Evolutionary conservation across 2,888 invertebrate genomes (phyloP).

Genomic region (Sclerodermus sp.): DNA sequence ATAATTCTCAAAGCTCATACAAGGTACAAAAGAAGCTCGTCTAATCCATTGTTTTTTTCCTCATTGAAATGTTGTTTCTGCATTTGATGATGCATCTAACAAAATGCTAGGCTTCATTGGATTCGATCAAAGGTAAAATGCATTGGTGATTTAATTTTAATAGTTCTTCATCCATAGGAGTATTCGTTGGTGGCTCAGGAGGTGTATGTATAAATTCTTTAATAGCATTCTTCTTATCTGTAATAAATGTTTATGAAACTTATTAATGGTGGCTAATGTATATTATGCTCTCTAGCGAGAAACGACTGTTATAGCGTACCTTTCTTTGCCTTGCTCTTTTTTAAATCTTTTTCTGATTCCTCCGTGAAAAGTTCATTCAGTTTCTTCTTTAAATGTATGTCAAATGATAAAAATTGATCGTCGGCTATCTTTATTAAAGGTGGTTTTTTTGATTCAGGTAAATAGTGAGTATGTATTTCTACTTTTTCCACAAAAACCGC

Average conservation of each 20-base stretch:
- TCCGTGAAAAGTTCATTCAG: not conserved
- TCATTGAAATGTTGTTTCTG: no score
- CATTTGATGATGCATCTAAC: no score
- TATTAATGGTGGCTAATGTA: no score
- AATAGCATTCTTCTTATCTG: conserved; percentile 5
- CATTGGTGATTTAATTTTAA: conserved; percentile 20
- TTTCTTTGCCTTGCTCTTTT: conserved; percentile 7
- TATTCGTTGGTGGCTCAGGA: conserved; percentile 8
- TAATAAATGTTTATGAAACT: conserved; percentile 12
- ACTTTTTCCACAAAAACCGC: conserved; percentile 28
- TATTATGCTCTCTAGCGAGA: no score
- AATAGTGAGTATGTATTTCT: conserved; percentile 19
- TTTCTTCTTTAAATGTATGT: no score
- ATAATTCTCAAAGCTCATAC: no score
- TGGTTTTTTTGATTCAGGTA: conserved; percentile 31
- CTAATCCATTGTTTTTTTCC: no score
- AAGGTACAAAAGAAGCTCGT: no score
- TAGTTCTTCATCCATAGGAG: conserved; percentile 24
- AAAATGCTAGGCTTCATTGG: conserved; percentile 23
- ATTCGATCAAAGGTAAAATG: conserved; percentile 34
- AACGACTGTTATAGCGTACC: no score
- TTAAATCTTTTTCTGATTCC: not conserved
- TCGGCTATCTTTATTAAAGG: conserved; percentile 20
- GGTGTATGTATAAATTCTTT: not conserved
- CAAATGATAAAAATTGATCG: no score